phyloP scores from a whole-genome alignment of 2,113 vertebrate genomes.

The Urocynchramus pylzowi region DNA sequence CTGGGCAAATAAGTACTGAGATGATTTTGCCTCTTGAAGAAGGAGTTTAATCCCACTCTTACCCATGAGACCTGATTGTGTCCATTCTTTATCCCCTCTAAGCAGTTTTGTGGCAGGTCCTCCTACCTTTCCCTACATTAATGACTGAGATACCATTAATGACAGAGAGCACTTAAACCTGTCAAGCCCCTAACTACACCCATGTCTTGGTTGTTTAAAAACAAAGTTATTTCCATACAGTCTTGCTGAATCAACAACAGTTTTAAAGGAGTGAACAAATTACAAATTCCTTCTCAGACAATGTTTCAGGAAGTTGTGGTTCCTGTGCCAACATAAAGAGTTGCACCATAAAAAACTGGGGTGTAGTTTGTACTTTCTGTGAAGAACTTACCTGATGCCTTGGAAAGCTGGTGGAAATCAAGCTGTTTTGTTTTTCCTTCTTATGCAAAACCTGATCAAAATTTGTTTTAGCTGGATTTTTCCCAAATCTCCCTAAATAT shows the following conservation, averaged over 20 bases:
- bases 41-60: background rate
- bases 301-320: background rate
- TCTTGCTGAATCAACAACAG: background rate
- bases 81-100: background rate
- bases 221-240: background rate
- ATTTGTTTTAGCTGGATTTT: background rate
- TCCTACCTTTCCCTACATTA: background rate
- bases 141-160: background rate
- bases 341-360: background rate
- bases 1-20: background rate
- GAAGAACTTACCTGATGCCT: background rate
- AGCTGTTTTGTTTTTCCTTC: background rate
- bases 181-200: background rate
- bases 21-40: background rate
- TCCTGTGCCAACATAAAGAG: background rate
- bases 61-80: fast-evolving
- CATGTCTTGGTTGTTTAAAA: background rate
- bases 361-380: background rate
- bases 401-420: background rate
- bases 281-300: background rate
- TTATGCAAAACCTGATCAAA: background rate
- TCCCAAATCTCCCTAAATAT: background rate
- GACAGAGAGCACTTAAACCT: too few relatives aligned
- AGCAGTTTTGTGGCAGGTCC: background rate
- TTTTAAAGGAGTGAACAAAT: background rate